Percentiles rank a stretch among this genome's conserved stretches.
Evolutionary conservation across 2,888 invertebrate genomes (phyloP).

Genomic region (Clitarchus hookeri): DNA sequence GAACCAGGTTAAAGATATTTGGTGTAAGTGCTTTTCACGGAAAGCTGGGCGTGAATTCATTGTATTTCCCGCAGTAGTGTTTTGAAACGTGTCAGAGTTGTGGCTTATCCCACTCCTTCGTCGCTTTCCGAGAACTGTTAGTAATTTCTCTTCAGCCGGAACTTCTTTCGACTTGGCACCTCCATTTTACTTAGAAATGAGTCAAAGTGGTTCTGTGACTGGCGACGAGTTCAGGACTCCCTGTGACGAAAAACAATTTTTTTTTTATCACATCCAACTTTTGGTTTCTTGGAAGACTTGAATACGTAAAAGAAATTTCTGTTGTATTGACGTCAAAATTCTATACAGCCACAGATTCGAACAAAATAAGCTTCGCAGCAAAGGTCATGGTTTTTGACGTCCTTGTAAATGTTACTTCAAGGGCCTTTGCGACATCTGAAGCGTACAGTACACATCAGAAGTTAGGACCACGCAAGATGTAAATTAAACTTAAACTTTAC

Average conservation of each 20-base stretch:
- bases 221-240: neutral
- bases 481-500: no score
- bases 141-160: neutral
- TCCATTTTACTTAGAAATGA: neutral
- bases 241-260: neutral
- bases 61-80: neutral
- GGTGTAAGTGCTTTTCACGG: no score
- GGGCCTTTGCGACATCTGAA: no score
- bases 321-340: no score
- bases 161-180: neutral
- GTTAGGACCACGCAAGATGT: no score
- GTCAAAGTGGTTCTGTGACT: neutral
- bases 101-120: neutral
- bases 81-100: neutral
- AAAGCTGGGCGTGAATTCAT: neutral
- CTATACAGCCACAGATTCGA: no score
- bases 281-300: neutral
- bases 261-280: neutral
- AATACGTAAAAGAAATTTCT: no score
- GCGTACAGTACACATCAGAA: no score
- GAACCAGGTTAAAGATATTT: no score
- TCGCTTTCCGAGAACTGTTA: neutral
- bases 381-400: no score
- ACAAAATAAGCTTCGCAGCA: no score
- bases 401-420: no score